These are phyloP conservation scores for Caenorhabditis angaria DNA, from an alignment of 2,888 invertebrate species.

Conservation along the genomic window DNA sequence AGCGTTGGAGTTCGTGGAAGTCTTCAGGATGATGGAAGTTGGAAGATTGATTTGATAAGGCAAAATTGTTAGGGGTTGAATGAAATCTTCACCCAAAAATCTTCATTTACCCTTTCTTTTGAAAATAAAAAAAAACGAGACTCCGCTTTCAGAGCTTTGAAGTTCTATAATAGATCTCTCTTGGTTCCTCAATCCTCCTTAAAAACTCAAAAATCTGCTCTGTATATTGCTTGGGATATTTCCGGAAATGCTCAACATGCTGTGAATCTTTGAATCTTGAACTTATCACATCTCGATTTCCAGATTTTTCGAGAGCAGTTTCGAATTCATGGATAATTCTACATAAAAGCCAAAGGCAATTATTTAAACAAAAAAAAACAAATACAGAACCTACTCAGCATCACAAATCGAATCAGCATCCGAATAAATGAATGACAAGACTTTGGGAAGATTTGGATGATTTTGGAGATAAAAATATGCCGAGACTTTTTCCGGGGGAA, in stretches of 20 bases:
- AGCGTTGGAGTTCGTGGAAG: too few relatives aligned
- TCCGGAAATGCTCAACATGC: constrained; percentile 37
- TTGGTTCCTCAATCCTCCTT: constrained; percentile 2
- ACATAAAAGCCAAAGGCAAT: too few relatives aligned
- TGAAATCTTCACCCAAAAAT: too few relatives aligned
- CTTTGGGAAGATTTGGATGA: constrained; percentile 23
- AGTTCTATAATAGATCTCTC: too few relatives aligned
- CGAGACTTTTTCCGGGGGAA: constrained; percentile 14
- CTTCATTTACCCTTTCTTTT: too few relatives aligned
- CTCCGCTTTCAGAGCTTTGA: too few relatives aligned
- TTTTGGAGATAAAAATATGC: constrained; percentile 26
- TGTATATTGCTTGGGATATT: constrained; percentile 30
- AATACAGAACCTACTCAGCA: constrained; percentile 19
- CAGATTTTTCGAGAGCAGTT: neutral
- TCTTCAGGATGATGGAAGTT: too few relatives aligned
- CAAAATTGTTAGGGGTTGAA: too few relatives aligned
- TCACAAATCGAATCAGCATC: constrained; percentile 34
- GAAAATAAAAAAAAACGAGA: too few relatives aligned
- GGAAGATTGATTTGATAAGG: too few relatives aligned
- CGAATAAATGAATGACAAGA: constrained; percentile 22
- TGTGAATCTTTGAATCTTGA: constrained; percentile 18
- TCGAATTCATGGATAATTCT: neutral
- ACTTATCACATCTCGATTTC: constrained; percentile 1
- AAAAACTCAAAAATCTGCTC: constrained; percentile 23
- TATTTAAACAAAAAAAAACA: neutral